Evolutionary conservation across 2,113 vertebrate genomes (phyloP).

Genomic region (Bagarius yarrelli): DNA sequence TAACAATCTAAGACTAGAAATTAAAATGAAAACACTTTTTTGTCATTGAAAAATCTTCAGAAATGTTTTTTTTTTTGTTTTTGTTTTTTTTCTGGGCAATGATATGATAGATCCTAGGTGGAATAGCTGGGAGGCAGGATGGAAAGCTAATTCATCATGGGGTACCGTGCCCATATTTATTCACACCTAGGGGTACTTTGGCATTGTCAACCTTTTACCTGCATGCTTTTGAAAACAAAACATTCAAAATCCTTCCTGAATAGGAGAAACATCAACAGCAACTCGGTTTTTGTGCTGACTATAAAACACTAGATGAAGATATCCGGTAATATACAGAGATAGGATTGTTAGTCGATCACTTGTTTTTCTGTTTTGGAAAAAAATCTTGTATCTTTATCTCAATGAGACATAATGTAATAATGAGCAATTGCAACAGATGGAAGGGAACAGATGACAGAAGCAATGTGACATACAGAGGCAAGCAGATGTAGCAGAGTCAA

Average conservation of each 20-base stretch:
- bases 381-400: not conserved
- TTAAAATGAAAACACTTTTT: not conserved
- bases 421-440: slow-evolving; percentile 12
- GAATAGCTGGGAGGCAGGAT: not conserved
- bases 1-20: not conserved
- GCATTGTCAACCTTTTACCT: not conserved
- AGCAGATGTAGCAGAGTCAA: not conserved
- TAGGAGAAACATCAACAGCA: not conserved
- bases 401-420: not conserved
- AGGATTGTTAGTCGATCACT: not conserved
- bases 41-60: not conserved
- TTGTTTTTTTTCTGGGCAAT: not conserved
- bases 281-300: not conserved
- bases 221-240: not conserved
- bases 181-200: not conserved
- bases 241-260: not conserved
- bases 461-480: not conserved
- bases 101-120: not conserved
- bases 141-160: not conserved
- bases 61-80: not conserved
- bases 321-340: not conserved
- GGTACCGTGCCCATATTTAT: not conserved
- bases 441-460: not conserved
- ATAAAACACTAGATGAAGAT: not conserved
- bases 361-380: not conserved